Evolutionary conservation across 2,113 vertebrate genomes (phyloP).

Genomic region (Neofelis nebulosa): DNA sequence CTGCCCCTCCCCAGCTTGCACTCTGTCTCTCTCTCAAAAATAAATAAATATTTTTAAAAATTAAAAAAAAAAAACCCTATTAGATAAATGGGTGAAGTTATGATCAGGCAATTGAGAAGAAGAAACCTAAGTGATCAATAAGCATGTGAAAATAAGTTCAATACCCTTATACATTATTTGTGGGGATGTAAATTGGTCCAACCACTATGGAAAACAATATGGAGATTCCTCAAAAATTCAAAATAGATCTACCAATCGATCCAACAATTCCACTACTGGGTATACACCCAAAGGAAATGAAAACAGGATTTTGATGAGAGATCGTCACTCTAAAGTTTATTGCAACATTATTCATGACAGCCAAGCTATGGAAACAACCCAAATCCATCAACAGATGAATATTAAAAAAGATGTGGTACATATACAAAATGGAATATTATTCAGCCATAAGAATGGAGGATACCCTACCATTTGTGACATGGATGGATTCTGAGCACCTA

Average conservation of each 20-base stretch:
- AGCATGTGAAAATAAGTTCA: not conserved
- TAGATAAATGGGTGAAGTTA: not conserved
- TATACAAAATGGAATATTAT: not conserved
- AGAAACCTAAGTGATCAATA: not conserved
- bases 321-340: accelerated
- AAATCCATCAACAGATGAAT: not conserved
- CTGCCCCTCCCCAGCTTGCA: no score
- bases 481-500: not conserved
- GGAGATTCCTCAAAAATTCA: not conserved
- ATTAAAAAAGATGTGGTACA: no score
- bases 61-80: not conserved
- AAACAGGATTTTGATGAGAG: not conserved
- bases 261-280: not conserved
- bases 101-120: not conserved
- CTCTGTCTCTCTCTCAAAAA: no score
- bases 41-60: no score
- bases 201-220: not conserved
- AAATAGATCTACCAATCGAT: not conserved
- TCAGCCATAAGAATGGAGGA: not conserved
- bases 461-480: not conserved
- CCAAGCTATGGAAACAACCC: not conserved
- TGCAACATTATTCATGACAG: accelerated
- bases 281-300: not conserved
- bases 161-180: not conserved
- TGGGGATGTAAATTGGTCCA: not conserved